These are phyloP conservation scores for Microctonus hyperodae DNA, from an alignment of 2,888 invertebrate species.

Conservation along the genomic window DNA sequence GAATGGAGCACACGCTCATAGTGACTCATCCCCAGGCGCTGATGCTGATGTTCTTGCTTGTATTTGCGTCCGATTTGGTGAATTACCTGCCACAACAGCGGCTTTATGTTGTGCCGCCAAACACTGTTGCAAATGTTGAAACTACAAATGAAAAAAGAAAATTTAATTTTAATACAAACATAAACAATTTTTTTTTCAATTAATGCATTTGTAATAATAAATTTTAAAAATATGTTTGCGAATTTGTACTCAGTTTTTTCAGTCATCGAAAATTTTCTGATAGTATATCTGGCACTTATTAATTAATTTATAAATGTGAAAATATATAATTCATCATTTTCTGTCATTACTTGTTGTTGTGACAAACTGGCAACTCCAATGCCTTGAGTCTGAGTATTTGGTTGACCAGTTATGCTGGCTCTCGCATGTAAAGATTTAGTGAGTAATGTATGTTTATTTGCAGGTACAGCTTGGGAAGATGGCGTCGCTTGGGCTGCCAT, in stretches of 20 bases:
- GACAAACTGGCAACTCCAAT: constrained; percentile 58
- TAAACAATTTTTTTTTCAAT: constrained; percentile 11
- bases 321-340: background rate
- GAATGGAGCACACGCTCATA: constrained; percentile 50
- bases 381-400: constrained; percentile 58
- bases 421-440: constrained; percentile 60
- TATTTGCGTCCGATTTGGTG: constrained; percentile 56
- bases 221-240: too few species aligned
- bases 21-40: constrained; percentile 56
- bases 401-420: constrained; percentile 55
- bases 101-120: constrained; percentile 60
- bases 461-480: constrained; percentile 59
- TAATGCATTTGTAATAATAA: background rate
- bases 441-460: constrained; percentile 60
- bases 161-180: too few species aligned
- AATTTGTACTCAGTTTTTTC: too few species aligned
- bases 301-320: background rate
- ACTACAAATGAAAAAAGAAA: constrained; percentile 41
- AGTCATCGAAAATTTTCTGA: too few species aligned
- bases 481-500: constrained; percentile 59
- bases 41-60: constrained; percentile 57
- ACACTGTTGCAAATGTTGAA: constrained; percentile 60
- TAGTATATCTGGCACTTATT: background rate
- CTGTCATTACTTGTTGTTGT: constrained; percentile 55
- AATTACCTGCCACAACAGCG: constrained; percentile 52